These are phyloP conservation scores for Leptobrachium ailaonicum DNA, from an alignment of 2,113 vertebrate genomes.

Conservation along the genomic window DNA sequence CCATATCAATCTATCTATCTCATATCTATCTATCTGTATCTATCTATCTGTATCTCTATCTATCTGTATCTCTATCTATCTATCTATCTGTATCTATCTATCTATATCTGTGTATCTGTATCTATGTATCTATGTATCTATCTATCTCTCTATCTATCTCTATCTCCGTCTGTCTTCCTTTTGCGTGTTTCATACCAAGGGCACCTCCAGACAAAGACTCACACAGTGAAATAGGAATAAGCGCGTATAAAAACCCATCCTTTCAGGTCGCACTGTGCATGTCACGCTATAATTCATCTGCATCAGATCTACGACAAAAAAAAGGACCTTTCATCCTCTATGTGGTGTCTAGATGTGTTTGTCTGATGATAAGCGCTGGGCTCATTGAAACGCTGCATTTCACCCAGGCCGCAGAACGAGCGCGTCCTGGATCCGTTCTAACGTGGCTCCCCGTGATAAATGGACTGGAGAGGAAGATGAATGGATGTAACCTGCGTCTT, in stretches of 20 bases:
- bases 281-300: constrained; percentile 48
- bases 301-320: constrained; percentile 50
- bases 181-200: background rate
- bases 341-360: constrained; percentile 54
- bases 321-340: constrained; percentile 41
- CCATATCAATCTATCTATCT: too few relatives aligned
- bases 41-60: too few relatives aligned
- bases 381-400: constrained; percentile 52
- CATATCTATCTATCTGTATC: too few relatives aligned
- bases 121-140: too few relatives aligned
- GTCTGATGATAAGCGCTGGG: constrained; percentile 55
- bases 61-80: too few relatives aligned
- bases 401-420: constrained; percentile 56
- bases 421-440: constrained; percentile 55
- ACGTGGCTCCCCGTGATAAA: constrained; percentile 59
- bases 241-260: too few relatives aligned
- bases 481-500: constrained; percentile 58
- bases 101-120: too few relatives aligned
- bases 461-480: constrained; percentile 62
- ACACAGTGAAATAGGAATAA: background rate
- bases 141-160: too few relatives aligned
- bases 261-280: background rate
- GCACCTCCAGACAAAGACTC: background rate
- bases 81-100: too few relatives aligned
- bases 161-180: too few relatives aligned